A percentile compares a stretch with the other conserved stretches of the same genome.
Conservation (phyloP, 2,888 invertebrate species). For the Cylloceria caligata region DNA sequence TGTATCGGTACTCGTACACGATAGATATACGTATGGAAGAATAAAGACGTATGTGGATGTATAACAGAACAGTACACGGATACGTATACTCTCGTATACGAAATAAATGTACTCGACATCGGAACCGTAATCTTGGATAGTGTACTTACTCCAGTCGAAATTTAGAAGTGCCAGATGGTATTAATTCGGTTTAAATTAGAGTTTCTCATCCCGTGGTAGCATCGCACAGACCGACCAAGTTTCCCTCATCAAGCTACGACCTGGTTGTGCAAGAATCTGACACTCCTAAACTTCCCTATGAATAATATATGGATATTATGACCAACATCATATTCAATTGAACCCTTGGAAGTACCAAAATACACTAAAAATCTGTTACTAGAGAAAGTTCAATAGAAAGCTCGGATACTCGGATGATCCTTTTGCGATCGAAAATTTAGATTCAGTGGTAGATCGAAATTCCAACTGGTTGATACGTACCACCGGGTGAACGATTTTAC, state of each 20-base stretch:
- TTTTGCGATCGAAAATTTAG: neutral
- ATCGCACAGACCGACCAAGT: neutral
- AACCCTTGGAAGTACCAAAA: neutral
- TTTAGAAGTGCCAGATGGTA: neutral
- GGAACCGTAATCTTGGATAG: neutral
- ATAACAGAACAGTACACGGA: too few species aligned
- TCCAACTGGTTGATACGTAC: neutral
- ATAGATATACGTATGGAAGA: neutral
- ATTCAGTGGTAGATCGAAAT: neutral
- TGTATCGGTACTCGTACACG: slow-evolving; percentile 8
- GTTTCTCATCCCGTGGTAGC: neutral
- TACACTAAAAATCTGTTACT: neutral
- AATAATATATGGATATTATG: neutral
- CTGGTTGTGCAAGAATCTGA: neutral
- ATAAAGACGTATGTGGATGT: too few species aligned
- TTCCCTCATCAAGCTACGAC: neutral
- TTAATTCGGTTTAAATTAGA: neutral
- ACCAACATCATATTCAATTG: neutral
- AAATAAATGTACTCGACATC: too few species aligned
- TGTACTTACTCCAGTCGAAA: neutral
- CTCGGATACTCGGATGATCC: neutral
- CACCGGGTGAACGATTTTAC: neutral
- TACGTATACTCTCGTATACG: too few species aligned
- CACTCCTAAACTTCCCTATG: neutral
- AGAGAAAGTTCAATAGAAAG: neutral